Evolutionary conservation across 2,888 invertebrate species (phyloP).

Genomic region (Orchestes rusci): DNA sequence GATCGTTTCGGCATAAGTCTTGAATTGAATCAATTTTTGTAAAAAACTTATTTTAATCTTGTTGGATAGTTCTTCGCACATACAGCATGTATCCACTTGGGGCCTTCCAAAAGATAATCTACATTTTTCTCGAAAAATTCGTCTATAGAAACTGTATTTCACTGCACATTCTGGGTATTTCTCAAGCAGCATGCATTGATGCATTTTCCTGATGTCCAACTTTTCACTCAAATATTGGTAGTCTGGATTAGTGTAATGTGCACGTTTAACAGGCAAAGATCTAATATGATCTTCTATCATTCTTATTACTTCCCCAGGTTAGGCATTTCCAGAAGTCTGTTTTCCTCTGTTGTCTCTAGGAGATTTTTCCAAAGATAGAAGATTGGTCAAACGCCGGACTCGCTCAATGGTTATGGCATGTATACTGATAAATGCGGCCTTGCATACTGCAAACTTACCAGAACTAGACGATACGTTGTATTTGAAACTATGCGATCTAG

Average conservation of each 20-base stretch:
- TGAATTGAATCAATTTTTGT: conserved; percentile 9
- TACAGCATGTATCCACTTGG: background rate
- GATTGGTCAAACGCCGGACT: background rate
- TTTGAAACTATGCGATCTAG: background rate
- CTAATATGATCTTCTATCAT: background rate
- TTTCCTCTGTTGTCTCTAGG: background rate
- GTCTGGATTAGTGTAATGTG: background rate
- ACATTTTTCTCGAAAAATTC: background rate
- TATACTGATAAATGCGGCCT: background rate
- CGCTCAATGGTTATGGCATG: background rate
- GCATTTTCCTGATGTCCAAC: background rate
- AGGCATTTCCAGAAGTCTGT: background rate
- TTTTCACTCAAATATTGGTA: background rate
- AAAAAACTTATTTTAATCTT: conserved; percentile 26
- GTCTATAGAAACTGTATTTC: background rate
- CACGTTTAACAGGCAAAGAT: background rate
- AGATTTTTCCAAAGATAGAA: conserved; percentile 1
- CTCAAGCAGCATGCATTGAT: background rate
- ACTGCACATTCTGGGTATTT: background rate
- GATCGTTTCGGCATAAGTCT: conserved; percentile 1
- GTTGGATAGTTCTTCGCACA: background rate
- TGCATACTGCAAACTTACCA: background rate
- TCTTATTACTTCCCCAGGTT: background rate
- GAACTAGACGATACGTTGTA: background rate
- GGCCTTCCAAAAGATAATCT: background rate